Conservation (phyloP, 2,113 vertebrate species). For the Pluvianellus socialis region DNA sequence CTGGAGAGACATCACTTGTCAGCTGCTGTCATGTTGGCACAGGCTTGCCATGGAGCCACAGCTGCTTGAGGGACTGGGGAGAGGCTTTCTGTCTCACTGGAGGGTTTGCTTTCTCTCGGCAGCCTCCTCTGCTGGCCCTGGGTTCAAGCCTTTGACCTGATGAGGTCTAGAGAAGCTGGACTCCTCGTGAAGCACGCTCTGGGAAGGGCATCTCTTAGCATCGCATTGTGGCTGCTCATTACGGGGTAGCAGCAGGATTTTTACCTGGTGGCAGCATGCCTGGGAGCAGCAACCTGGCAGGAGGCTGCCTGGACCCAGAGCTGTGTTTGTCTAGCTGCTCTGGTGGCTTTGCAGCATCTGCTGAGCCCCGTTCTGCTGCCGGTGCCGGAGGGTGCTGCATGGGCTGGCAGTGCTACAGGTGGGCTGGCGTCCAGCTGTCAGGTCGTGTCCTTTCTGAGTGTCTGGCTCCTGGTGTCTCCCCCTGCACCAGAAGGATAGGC, state of each 20-base stretch:
- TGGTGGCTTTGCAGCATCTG: background rate
- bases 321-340: background rate
- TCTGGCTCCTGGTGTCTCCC: background rate
- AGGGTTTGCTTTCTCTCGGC: background rate
- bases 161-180: background rate
- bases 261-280: background rate
- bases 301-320: background rate
- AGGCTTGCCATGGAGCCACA: background rate
- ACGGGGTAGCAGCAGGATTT: background rate
- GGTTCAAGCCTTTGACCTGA: background rate
- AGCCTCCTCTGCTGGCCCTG: background rate
- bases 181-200: background rate
- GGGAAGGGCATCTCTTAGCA: background rate
- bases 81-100: background rate
- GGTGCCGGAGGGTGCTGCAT: rapidly evolving
- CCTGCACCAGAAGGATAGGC: background rate
- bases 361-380: background rate
- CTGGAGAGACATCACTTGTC: background rate
- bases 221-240: background rate
- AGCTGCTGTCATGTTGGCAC: background rate
- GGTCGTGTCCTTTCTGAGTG: rapidly evolving
- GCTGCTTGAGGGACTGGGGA: background rate
- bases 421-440: no score
- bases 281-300: background rate
- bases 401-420: background rate